These are phyloP conservation scores for Drosophila antonietae DNA, from an alignment of 2,888 invertebrate genomes.

Conservation along the genomic window DNA sequence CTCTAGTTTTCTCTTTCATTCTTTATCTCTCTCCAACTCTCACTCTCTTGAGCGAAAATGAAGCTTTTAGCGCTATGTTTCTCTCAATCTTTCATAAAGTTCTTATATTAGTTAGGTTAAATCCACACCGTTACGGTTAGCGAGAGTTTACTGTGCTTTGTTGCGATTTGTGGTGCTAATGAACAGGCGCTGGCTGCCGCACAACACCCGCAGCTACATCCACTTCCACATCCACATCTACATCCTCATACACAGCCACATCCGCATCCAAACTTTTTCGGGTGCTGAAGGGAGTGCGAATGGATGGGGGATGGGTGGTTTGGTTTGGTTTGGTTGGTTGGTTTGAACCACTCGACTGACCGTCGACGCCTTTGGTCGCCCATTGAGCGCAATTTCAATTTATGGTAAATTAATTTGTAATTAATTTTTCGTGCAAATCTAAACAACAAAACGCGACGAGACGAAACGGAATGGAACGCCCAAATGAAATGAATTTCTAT, in stretches of 20 bases:
- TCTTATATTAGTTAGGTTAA: too few species aligned
- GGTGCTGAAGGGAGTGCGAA: not conserved
- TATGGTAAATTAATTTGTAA: conserved; percentile 82
- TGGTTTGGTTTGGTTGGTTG: not conserved
- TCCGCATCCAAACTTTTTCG: conserved; percentile 18
- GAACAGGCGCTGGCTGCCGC: conserved; percentile 17
- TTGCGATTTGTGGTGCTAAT: conserved; percentile 49
- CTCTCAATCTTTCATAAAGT: too few species aligned
- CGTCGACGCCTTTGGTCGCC: conserved; percentile 32
- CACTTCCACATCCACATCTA: not conserved
- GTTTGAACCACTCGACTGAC: conserved; percentile 46
- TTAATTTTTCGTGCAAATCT: conserved; percentile 68
- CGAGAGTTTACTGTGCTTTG: conserved; percentile 10
- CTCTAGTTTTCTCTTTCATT: not conserved
- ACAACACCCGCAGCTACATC: not conserved
- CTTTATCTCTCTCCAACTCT: not conserved
- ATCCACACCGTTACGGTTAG: too few species aligned
- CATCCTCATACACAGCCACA: not conserved
- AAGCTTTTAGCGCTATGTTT: not conserved
- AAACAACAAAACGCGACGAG: conserved; percentile 32
- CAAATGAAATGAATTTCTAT: conserved; percentile 39
- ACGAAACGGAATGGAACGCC: conserved; percentile 24
- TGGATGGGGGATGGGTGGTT: not conserved
- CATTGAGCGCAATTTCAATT: conserved; percentile 56
- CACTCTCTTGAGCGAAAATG: not conserved